Base-by-base conservation (phyloP, 2,888 invertebrate genomes). In the Andrena hattorfiana region DNA sequence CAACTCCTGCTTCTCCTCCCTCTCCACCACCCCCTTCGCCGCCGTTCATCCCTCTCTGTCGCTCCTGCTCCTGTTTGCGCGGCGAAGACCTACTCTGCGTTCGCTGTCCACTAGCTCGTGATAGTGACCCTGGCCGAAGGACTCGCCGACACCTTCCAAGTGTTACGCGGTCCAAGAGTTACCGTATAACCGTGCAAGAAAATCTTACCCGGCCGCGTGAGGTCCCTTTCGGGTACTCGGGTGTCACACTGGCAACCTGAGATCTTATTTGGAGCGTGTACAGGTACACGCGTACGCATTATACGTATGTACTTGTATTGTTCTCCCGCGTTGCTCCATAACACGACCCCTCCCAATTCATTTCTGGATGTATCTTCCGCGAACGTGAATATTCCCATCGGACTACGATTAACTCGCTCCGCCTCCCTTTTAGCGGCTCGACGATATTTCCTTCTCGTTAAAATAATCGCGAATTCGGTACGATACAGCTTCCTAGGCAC, bases 91-190 rank as follows among this genome's bases (percentile, higher is more conserved):
- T 88, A 87, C 78, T 73, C 78, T 59, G 76, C 82, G 82, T 74
- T 81, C 73, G 80, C 60, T 84, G 77, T 76, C 76, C 71, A 76
- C 81, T 72, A 74, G 80, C 75, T 87, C 74, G 77, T 78, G 89
- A 83, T 85, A 88, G 76, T 78, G 87, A 88, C 75, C 86, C 86
- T 85, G 81, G 71, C 85, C 77, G 86, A 51, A 86, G 83, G 79
- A 85, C 77, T 82, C 69, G 85, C 89, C 89, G 92, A 92, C 92
- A 92, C 92, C 92, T 92, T 92, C 89, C 90, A 92, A 93, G 93
- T 92, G 92, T 93, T 89, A 90, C 88, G 85, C 84, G 85, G 86
- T 87, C 78, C 87, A 85, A 86, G 84, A 78, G 88, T 89, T 83
- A 87, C 87, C 85, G 72, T 84, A 87, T 88, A 85, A 86, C 85